These are phyloP conservation scores for Trochalopteron elliotii DNA, from an alignment of 2,113 vertebrate species.

Conservation along the genomic window DNA sequence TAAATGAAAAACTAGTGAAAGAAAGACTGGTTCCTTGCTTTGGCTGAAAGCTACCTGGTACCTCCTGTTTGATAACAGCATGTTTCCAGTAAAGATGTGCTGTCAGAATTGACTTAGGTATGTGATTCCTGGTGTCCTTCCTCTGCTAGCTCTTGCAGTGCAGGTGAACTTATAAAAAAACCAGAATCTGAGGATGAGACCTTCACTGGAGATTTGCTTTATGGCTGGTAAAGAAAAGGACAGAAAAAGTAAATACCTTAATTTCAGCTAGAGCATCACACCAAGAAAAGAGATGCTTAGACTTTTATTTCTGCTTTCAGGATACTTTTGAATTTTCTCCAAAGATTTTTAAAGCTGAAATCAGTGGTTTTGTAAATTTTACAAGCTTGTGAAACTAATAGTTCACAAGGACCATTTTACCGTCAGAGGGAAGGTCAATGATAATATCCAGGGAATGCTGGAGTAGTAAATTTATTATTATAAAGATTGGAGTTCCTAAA, in stretches of 20 bases:
- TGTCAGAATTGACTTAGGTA: not conserved
- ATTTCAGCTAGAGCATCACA: not conserved
- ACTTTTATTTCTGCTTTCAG: not conserved
- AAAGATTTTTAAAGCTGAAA: not conserved
- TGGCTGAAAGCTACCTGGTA: not conserved
- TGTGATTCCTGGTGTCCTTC: not conserved
- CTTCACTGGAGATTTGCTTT: not conserved
- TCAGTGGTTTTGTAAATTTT: not conserved
- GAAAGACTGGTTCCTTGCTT: not conserved
- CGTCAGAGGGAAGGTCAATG: not conserved
- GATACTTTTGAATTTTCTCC: not conserved
- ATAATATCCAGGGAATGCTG: not conserved
- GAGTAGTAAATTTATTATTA: not conserved
- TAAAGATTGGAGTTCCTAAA: not conserved
- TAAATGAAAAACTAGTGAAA: not conserved
- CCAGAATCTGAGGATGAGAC: not conserved
- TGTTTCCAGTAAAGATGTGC: not conserved
- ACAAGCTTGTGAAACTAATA: not conserved
- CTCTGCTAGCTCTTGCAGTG: not conserved
- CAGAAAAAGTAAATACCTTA: not conserved
- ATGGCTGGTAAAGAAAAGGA: not conserved
- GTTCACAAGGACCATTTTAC: not conserved
- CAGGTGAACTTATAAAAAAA: not conserved
- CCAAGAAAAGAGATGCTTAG: not conserved
- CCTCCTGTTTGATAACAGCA: not conserved